These are phyloP conservation scores for Lithobates pipiens DNA, from an alignment of 2,797 vertebrate genomes.

Conservation along the genomic window DNA sequence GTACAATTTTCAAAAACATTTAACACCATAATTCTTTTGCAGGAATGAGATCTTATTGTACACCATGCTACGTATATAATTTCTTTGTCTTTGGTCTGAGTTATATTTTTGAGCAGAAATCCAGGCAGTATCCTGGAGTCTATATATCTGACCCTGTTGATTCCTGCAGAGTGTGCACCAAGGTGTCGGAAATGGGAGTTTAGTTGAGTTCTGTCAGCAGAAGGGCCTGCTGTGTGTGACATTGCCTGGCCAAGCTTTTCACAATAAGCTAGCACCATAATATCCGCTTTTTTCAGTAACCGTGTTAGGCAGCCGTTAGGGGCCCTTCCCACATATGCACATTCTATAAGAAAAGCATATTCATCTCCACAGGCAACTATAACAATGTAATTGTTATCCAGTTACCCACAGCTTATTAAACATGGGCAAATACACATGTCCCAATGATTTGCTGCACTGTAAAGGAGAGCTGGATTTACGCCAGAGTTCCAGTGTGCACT, in stretches of 20 bases:
- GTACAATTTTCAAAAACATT: no score
- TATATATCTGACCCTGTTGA: neutral
- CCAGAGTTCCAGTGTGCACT: neutral
- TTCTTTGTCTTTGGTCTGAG: no score
- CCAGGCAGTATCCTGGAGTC: neutral
- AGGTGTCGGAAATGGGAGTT: neutral
- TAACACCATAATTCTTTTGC: no score
- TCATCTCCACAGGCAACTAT: neutral
- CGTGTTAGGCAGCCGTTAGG: neutral
- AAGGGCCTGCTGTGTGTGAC: conserved; percentile 11
- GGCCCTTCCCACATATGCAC: neutral
- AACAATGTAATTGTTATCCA: neutral
- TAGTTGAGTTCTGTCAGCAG: neutral
- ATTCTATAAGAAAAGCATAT: conserved; percentile 16
- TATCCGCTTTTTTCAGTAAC: conserved; percentile 16
- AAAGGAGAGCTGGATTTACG: neutral
- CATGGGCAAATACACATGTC: neutral
- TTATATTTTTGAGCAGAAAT: neutral
- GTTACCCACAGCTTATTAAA: neutral
- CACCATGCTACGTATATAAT: no score
- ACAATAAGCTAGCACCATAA: conserved; percentile 11
- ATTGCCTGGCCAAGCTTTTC: neutral
- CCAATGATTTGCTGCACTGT: neutral
- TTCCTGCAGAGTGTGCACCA: neutral
- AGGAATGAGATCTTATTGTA: no score